Evolutionary conservation across 2,797 vertebrate genomes (phyloP).

Genomic region (Notoglanidium macrostoma): DNA sequence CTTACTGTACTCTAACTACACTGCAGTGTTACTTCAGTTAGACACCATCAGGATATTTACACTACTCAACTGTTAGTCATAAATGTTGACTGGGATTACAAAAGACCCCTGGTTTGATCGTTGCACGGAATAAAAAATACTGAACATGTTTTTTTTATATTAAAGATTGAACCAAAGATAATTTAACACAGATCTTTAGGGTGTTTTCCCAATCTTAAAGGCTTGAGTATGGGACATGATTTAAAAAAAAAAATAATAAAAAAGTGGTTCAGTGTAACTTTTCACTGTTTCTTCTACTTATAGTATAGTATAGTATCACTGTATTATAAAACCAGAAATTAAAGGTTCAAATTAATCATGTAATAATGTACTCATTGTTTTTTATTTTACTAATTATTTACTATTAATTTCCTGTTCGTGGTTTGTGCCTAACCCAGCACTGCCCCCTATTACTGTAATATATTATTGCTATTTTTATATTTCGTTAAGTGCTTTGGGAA

Average conservation of each 20-base stretch:
- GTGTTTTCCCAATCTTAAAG: not conserved
- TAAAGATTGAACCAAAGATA: conserved; percentile 16
- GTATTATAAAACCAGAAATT: not conserved
- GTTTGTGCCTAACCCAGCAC: conserved; percentile 16
- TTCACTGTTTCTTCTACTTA: not conserved
- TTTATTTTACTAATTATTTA: not conserved
- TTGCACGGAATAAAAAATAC: not conserved
- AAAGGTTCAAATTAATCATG: not conserved
- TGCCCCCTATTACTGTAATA: conserved; percentile 16
- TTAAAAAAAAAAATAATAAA: not conserved
- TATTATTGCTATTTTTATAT: conserved; percentile 24
- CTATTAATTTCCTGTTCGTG: not conserved
- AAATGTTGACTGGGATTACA: not conserved
- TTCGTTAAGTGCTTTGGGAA: conserved; percentile 1
- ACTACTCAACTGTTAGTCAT: not conserved
- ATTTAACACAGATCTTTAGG: not conserved
- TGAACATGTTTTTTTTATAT: not conserved
- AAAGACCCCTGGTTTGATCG: not conserved
- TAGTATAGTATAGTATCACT: not conserved
- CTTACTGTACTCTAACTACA: not conserved
- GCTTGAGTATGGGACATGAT: not conserved
- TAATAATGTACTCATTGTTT: not conserved
- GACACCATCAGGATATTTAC: not conserved
- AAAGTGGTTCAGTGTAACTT: not conserved
- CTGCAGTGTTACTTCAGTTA: not conserved